Evolutionary conservation across 2,888 invertebrate genomes (phyloP).

Genomic region (Ophion obscuratus): DNA sequence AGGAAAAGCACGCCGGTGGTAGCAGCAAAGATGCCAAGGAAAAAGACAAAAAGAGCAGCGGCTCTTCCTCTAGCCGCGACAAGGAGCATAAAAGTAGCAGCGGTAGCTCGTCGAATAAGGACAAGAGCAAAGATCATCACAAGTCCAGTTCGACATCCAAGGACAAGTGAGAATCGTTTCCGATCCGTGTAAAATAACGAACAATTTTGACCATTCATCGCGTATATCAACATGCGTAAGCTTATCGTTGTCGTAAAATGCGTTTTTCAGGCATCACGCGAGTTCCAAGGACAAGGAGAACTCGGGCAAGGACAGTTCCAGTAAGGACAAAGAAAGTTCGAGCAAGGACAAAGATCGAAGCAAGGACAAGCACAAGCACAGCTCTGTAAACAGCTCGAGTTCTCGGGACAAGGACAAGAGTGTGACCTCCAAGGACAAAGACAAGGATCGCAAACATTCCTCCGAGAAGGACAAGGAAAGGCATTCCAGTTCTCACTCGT

Average conservation of each 20-base stretch:
- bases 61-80: conserved; percentile 85
- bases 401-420: conserved; percentile 82
- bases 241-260: conserved; percentile 38
- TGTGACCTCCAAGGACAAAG: conserved; percentile 80
- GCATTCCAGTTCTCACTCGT: conserved; percentile 78
- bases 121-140: conserved; percentile 83
- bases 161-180: conserved; percentile 76
- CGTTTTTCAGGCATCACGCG: conserved; percentile 80
- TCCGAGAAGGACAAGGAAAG: conserved; percentile 80
- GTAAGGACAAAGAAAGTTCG: conserved; percentile 79
- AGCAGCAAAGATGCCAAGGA: conserved; percentile 84
- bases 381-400: conserved; percentile 80
- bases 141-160: conserved; percentile 82
- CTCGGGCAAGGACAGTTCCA: conserved; percentile 75
- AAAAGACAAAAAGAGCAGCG: conserved; percentile 85
- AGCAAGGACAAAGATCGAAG: conserved; percentile 83
- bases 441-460: conserved; percentile 79
- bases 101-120: conserved; percentile 81
- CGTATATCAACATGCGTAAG: not conserved
- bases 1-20: conserved; percentile 80
- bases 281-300: conserved; percentile 83
- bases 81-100: conserved; percentile 81
- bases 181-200: conserved; percentile 16
- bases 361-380: conserved; percentile 84
- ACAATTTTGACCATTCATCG: conserved; percentile 29